Conservation (phyloP, 2,113 vertebrate species). For the Pangasianodon gigas region DNA sequence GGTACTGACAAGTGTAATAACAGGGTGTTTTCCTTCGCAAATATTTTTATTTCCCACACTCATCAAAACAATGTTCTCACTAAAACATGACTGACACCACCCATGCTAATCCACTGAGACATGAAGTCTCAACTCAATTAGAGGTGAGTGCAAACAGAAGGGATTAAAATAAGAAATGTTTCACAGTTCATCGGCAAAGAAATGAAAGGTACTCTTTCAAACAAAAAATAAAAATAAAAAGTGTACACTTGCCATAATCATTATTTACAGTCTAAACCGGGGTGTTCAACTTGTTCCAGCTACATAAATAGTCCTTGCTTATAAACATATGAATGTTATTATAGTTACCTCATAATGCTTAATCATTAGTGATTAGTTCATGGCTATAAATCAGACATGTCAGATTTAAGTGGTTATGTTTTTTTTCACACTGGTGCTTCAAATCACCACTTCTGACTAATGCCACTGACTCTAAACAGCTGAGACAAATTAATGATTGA, state of each 20-base stretch:
- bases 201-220: neutral
- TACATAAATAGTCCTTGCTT: neutral
- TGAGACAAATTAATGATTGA: neutral
- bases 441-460: neutral
- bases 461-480: neutral
- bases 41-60: slow-evolving; percentile 32
- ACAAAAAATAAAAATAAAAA: neutral
- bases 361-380: neutral
- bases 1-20: slow-evolving; percentile 34
- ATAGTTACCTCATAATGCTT: neutral
- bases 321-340: neutral
- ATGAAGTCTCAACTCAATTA: slow-evolving; percentile 1
- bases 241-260: neutral
- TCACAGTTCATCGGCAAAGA: neutral
- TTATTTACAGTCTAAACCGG: neutral
- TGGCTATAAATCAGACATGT: neutral
- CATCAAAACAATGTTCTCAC: slow-evolving; percentile 13
- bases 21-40: slow-evolving; percentile 23
- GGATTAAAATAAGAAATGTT: slow-evolving; percentile 2
- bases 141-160: neutral
- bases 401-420: neutral
- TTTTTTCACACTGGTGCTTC: neutral
- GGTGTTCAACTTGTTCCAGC: neutral
- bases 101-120: slow-evolving; percentile 9
- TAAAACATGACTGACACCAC: slow-evolving; percentile 15